These are phyloP conservation scores for Phylloscopus trochiloides DNA, from an alignment of 2,113 vertebrate species.

Conservation along the genomic window DNA sequence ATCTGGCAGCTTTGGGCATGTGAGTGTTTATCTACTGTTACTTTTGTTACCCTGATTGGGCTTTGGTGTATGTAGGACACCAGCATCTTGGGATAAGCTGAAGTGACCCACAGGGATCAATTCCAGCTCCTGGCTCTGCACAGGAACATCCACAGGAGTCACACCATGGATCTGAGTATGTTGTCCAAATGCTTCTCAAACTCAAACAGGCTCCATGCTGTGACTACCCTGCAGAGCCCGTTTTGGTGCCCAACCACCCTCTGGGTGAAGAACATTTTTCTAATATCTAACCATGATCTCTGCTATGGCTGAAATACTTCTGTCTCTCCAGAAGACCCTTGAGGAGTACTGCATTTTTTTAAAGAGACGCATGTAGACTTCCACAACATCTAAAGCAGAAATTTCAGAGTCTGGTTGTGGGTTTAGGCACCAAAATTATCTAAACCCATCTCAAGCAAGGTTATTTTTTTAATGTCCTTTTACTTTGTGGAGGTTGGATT, in stretches of 20 bases:
- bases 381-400: neutral
- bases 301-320: neutral
- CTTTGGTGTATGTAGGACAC: neutral
- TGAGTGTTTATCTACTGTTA: neutral
- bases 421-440: neutral
- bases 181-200: neutral
- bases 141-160: neutral
- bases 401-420: neutral
- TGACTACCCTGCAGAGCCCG: neutral
- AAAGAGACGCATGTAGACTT: neutral
- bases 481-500: neutral
- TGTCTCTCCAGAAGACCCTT: neutral
- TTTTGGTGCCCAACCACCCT: neutral
- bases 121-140: neutral
- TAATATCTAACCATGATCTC: neutral
- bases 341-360: neutral
- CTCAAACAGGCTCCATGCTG: neutral
- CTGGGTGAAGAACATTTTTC: neutral
- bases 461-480: neutral
- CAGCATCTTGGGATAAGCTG: neutral
- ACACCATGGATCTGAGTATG: neutral
- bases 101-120: neutral
- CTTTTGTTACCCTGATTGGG: neutral
- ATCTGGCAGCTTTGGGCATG: accelerated
- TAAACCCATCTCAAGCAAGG: neutral